phyloP scores from a whole-genome alignment of 2,797 vertebrate species.

The Gymnoscopelus microlampas region DNA sequence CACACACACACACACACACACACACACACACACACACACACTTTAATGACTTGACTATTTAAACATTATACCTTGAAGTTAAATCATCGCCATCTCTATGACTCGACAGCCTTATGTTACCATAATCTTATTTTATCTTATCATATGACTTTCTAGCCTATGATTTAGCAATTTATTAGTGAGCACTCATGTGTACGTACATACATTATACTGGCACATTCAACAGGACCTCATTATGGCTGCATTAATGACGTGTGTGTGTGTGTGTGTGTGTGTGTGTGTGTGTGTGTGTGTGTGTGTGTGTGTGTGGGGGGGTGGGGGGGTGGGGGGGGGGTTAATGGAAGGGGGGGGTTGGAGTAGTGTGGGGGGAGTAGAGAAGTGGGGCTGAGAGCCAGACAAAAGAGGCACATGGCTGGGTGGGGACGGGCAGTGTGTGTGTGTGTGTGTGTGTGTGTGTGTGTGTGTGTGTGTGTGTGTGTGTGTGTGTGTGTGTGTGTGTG shows the following conservation, averaged over 20 bases:
- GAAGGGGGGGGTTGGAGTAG: conserved; percentile 29
- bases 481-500: conserved; percentile 5
- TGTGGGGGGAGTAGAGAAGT: conserved; percentile 24
- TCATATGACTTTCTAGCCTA: too few species aligned
- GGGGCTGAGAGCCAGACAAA: conserved; percentile 70
- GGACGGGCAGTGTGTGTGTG: conserved; percentile 36
- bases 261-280: background rate
- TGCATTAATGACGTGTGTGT: conserved; percentile 39
- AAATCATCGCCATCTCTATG: too few species aligned
- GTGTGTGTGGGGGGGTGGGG: background rate
- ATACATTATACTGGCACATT: background rate
- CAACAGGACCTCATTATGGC: conserved; percentile 41
- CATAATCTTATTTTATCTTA: too few species aligned
- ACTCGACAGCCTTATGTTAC: too few species aligned
- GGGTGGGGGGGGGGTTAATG: background rate
- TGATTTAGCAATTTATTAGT: too few species aligned
- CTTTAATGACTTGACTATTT: background rate
- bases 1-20: conserved; percentile 19
- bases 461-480: conserved; percentile 28
- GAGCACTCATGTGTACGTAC: background rate
- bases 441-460: conserved; percentile 17
- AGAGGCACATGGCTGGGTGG: conserved; percentile 74
- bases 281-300: too few species aligned
- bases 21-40: conserved; percentile 15
- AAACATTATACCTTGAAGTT: too few species aligned